Evolutionary conservation across 2,888 invertebrate genomes (phyloP), one percentile per base, ranked within the genome.

Genomic region (Arenicola marina): DNA sequence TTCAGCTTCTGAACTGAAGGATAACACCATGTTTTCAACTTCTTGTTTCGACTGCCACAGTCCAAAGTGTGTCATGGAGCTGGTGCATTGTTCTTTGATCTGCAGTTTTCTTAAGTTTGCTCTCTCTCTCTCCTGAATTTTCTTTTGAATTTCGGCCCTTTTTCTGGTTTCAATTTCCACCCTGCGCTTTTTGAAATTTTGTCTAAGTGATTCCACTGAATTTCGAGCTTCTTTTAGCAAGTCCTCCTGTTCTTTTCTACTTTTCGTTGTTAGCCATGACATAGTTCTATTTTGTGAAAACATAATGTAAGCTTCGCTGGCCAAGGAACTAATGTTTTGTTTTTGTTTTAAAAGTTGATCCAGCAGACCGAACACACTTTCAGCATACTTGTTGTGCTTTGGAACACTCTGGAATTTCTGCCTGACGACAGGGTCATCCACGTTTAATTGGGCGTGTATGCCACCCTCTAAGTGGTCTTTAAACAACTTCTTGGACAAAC

Each of bases 261-360:
- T 21, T 24, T 51, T 51, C 4, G 18, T 33, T 32, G 51, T n/a
- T 18, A 59, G 51, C 59, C 51, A 59, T 7, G n/a, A 26, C 4
- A 33, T 33, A 26, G 51, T 51, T 34, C 38, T 51, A 38, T 51
- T 59, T n/a, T 51, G 51, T 32, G 33, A 26, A 21, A 59, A 59
- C 59, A 59, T 59, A 28, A 51, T 51, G 43, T 51, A 59, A 3
- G 59, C 32, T 34, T 59, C 59, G 29, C 29, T 24, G 29, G 59
- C 59, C 31, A 51, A n/a, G 29, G 59, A 51, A n/a, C 18, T 51
- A 1, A 59, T 59, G 59, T 34, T 51, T 21, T 33, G 59, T 51
- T 59, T 51, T 1, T 51, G 38, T 26, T 44, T 51, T 28, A 59
- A 26, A 18, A 59, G 26, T 4, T 26, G 28, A 18, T 59, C 59